phyloP scores from a whole-genome alignment of 2,888 invertebrate genomes.

The Melieria picta region DNA sequence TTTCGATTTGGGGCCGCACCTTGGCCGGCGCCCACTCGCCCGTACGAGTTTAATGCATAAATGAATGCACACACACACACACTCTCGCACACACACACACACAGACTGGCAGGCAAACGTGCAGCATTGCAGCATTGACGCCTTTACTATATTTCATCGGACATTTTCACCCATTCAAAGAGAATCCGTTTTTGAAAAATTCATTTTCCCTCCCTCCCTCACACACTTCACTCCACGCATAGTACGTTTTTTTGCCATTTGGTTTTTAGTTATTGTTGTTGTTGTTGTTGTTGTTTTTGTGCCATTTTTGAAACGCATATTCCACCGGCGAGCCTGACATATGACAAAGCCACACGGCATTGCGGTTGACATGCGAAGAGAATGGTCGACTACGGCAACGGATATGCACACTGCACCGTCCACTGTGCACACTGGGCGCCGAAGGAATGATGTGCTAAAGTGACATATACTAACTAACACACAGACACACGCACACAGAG shows the following conservation, averaged over 20 bases:
- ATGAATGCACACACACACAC: slow-evolving; percentile 10
- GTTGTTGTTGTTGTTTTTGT: not conserved
- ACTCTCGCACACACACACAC: not conserved
- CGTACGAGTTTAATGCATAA: slow-evolving; percentile 1
- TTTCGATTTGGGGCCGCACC: too few relatives aligned
- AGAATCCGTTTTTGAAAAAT: slow-evolving; percentile 10
- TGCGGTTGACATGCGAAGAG: slow-evolving; percentile 26
- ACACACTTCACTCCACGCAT: slow-evolving; percentile 6
- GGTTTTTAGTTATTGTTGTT: slow-evolving; percentile 7
- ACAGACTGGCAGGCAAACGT: not conserved
- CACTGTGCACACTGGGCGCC: too few relatives aligned
- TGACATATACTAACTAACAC: not conserved
- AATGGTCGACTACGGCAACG: slow-evolving; percentile 3
- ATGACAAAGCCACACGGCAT: slow-evolving; percentile 31
- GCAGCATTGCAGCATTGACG: not conserved
- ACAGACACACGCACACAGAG: not conserved
- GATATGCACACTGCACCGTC: too few relatives aligned
- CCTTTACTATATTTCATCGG: slow-evolving; percentile 23
- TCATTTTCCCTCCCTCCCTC: not conserved
- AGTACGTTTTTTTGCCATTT: slow-evolving; percentile 13
- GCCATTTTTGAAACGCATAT: not conserved
- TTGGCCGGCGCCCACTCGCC: not conserved
- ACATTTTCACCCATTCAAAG: slow-evolving; percentile 27
- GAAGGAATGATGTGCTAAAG: not conserved
- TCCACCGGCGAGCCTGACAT: slow-evolving; percentile 15